These are phyloP conservation scores for Agrotis puta DNA, from an alignment of 2,888 invertebrate species.

Conservation along the genomic window DNA sequence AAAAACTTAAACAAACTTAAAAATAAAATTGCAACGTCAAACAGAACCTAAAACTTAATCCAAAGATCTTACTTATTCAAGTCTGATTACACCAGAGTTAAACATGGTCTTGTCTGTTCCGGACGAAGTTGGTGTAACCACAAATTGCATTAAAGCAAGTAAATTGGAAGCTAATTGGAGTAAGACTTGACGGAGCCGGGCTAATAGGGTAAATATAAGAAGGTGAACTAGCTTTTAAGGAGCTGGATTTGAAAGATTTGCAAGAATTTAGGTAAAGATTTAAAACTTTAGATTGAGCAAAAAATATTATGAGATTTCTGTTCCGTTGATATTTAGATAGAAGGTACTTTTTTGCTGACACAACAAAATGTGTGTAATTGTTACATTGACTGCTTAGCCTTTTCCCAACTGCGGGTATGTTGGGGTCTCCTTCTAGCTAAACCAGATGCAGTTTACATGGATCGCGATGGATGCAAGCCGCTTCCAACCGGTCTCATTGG, in stretches of 20 bases:
- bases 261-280: not conserved
- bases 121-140: slow-evolving; percentile 15
- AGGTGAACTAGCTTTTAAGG: slow-evolving; percentile 3
- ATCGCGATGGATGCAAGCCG: too few relatives aligned
- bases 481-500: too few relatives aligned
- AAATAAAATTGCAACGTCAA: not conserved
- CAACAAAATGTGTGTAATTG: too few relatives aligned
- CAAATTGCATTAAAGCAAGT: slow-evolving; percentile 54
- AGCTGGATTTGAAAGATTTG: not conserved
- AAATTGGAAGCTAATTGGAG: slow-evolving; percentile 49
- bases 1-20: not conserved
- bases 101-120: slow-evolving; percentile 22
- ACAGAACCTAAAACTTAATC: not conserved
- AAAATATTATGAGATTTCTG: not conserved
- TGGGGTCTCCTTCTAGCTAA: too few relatives aligned
- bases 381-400: too few relatives aligned
- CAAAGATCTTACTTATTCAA: slow-evolving; percentile 37
- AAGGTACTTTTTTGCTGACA: not conserved
- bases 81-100: slow-evolving; percentile 26
- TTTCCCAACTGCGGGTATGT: too few relatives aligned
- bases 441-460: too few relatives aligned
- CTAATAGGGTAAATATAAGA: slow-evolving; percentile 2
- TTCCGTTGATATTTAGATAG: not conserved
- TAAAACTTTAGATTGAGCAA: not conserved
- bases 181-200: slow-evolving; percentile 14